These are phyloP conservation scores for Cordilura impudica DNA, from an alignment of 2,888 invertebrate species.

Conservation along the genomic window DNA sequence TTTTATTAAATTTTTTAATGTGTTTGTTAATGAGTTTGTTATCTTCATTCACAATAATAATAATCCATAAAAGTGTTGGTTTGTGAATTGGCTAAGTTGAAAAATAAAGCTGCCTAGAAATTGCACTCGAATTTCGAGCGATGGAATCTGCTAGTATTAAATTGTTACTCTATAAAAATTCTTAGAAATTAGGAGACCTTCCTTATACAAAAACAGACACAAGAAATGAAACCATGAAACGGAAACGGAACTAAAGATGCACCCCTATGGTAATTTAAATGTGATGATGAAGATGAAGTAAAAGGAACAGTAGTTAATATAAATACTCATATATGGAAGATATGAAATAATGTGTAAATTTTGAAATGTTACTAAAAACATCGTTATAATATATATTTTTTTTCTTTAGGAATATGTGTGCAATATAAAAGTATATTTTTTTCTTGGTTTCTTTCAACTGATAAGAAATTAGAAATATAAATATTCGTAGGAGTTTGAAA, in stretches of 20 bases:
- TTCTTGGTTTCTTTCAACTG: conserved; percentile 64
- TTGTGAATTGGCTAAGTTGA: no score
- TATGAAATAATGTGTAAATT: conserved; percentile 25
- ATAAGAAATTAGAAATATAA: conserved; percentile 74
- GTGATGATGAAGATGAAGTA: conserved; percentile 23
- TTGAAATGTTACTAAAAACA: not conserved
- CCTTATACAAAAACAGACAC: not conserved
- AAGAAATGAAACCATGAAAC: conserved; percentile 37
- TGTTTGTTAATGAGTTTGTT: no score
- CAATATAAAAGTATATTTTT: conserved; percentile 33
- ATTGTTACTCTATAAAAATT: no score
- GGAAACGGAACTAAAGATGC: conserved; percentile 59
- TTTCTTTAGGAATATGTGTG: not conserved
- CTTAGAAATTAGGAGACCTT: no score
- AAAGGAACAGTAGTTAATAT: conserved; percentile 27
- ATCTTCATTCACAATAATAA: no score
- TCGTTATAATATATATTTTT: not conserved
- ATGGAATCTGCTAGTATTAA: no score
- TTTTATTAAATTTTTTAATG: no score
- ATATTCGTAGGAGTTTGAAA: conserved; percentile 70
- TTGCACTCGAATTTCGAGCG: no score
- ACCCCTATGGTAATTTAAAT: conserved; percentile 61
- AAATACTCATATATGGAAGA: conserved; percentile 37
- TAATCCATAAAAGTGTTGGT: no score
- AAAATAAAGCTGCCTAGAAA: no score